Base-by-base conservation (phyloP, 2,797 vertebrate species). In the Trematomus bernacchii region DNA sequence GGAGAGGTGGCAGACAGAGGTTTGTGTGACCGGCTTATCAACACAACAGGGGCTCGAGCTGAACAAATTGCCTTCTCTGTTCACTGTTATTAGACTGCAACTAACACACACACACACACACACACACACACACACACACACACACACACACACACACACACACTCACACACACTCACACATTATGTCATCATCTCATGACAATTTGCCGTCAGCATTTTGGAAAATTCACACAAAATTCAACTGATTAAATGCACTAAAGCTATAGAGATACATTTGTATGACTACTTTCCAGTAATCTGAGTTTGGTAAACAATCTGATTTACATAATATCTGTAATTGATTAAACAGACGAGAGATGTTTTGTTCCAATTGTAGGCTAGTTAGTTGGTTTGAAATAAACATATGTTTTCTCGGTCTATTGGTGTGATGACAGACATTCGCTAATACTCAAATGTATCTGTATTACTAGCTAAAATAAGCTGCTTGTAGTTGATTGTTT, bases 41-140 rank as follows among this genome's bases (percentile, higher is more conserved):
- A 74, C 76, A 82, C 85, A 66, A 75, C 76, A 47, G 78, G 58
- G 42, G 74, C 46, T 70, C 53, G 61, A 65, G 60, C 65, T 86
- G 77, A 85, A 86, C 80, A 84, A 82, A 76, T 70, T 79, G 72
- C 79, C 76, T 76, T 76, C 77, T 87, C 80, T 80, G 77, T 74
- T 75, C 86, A 79, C 76, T 48, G 66, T 78, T 76, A 83, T 77
- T 80, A 73, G 64, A 79, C 65, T 63, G 23, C 60, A 59, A 68
- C 55, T 40, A 47, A 79, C 44, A 23, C 44, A 40, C 63, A 15
- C 53, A 54, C 15, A 9, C 18, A 60, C 47, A 54, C 33, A 61
- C 21, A 46, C 37, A 46, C 54, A 42, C 53, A 65, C 48, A 30
- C 18, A 59, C 8, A 21, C 42, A 68, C 21, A 76, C 16, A 44